Evolutionary conservation across 2,113 vertebrate species (phyloP).

Genomic region (Orcinus orca): DNA sequence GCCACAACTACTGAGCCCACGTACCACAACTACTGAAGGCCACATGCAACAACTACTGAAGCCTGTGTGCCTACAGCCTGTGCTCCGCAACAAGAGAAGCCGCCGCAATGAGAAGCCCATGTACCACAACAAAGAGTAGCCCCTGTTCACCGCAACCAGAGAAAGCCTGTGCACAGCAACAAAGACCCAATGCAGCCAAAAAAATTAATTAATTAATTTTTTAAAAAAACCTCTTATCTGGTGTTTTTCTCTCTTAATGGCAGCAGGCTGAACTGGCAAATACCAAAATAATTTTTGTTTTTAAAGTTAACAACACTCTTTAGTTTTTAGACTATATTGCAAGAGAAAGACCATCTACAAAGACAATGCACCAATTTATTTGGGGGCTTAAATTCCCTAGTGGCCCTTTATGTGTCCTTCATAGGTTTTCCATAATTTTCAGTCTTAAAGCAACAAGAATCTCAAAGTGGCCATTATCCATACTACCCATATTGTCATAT

Average conservation of each 20-base stretch:
- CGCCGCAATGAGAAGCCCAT: too few species aligned
- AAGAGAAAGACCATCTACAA: neutral
- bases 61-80: too few species aligned
- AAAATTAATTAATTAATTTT: too few species aligned
- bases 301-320: slow-evolving; percentile 3
- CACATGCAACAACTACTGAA: too few species aligned
- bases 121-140: too few species aligned
- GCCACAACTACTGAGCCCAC: too few species aligned
- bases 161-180: too few species aligned
- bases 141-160: too few species aligned
- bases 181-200: too few species aligned
- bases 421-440: neutral
- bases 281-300: slow-evolving; percentile 6
- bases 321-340: neutral
- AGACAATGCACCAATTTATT: neutral
- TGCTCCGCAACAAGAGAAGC: too few species aligned
- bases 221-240: too few species aligned
- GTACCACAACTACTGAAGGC: too few species aligned
- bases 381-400: neutral
- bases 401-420: neutral
- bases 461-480: neutral
- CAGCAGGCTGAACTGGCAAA: neutral
- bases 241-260: neutral
- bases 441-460: neutral
- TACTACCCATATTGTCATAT: neutral